Evolutionary conservation across 2,888 invertebrate species (phyloP).

Genomic region (Melanchra persicariae): DNA sequence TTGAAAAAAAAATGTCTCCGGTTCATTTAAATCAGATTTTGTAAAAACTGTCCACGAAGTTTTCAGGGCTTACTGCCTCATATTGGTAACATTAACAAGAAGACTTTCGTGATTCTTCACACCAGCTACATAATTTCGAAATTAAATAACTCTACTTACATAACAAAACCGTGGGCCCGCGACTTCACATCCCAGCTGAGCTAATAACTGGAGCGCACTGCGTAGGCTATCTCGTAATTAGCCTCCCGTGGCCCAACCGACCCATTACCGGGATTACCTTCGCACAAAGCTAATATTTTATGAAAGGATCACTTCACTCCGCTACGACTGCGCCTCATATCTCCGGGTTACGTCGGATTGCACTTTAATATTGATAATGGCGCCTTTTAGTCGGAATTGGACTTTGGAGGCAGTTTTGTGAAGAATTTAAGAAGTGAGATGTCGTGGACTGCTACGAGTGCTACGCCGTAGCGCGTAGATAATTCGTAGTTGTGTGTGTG

Average conservation of each 20-base stretch:
- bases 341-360: slow-evolving; percentile 32
- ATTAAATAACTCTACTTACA: too few species aligned
- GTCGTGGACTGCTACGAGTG: slow-evolving; percentile 30
- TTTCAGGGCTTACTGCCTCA: too few species aligned
- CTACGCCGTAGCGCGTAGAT: slow-evolving; percentile 44
- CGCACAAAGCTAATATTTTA: slow-evolving; percentile 73
- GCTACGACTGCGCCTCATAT: slow-evolving; percentile 51
- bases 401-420: slow-evolving; percentile 16
- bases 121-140: too few species aligned
- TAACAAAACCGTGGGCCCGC: too few species aligned
- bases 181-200: slow-evolving; percentile 27
- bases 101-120: not conserved
- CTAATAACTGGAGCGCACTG: slow-evolving; percentile 38
- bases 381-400: slow-evolving; percentile 30
- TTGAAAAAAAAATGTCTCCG: too few species aligned
- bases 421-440: not conserved
- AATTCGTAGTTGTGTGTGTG: slow-evolving; percentile 3
- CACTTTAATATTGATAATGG: slow-evolving; percentile 56
- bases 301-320: slow-evolving; percentile 66
- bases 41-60: too few species aligned
- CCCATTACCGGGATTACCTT: slow-evolving; percentile 73
- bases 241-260: slow-evolving; percentile 49
- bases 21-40: too few species aligned
- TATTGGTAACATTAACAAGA: not conserved
- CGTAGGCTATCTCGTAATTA: slow-evolving; percentile 67